Evolutionary conservation across 2,888 invertebrate genomes (phyloP).

Genomic region (Aradus depressus): DNA sequence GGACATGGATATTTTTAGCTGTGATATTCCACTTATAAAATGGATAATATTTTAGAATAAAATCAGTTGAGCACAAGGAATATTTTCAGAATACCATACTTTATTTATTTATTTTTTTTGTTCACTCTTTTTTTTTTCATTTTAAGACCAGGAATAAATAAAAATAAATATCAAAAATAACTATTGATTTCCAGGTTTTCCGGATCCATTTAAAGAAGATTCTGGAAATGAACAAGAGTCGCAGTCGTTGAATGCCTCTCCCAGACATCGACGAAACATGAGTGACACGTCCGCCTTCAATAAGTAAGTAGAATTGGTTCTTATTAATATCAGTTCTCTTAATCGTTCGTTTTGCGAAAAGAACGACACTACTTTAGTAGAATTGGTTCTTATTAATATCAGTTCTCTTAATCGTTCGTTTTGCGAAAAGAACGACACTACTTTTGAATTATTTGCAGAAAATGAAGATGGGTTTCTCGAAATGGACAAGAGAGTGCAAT

Average conservation of each 20-base stretch:
- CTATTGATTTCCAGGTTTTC: constrained; percentile 41
- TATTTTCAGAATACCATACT: too few species aligned
- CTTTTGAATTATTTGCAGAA: constrained; percentile 48
- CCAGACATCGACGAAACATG: constrained; percentile 61
- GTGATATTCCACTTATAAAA: too few species aligned
- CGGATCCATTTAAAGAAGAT: constrained; percentile 56
- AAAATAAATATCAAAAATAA: too few species aligned
- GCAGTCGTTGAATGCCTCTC: constrained; percentile 35
- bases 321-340: neutral
- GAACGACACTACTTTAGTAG: constrained; percentile 63
- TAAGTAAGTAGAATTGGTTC: constrained; percentile 47
- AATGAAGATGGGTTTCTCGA: too few species aligned
- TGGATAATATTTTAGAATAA: too few species aligned
- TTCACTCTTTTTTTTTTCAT: too few species aligned
- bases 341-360: too few species aligned
- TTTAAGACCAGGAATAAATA: too few species aligned
- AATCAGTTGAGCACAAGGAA: too few species aligned
- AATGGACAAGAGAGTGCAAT: too few species aligned
- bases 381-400: neutral
- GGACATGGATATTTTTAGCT: too few species aligned
- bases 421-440: too few species aligned
- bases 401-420: constrained; percentile 7
- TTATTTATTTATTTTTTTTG: neutral
- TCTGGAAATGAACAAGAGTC: constrained; percentile 33
- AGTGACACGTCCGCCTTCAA: constrained; percentile 75